A percentile compares a stretch with the other conserved stretches of the same genome.
phyloP scores from a whole-genome alignment of 2,113 vertebrate genomes.

The Limanda limanda region DNA sequence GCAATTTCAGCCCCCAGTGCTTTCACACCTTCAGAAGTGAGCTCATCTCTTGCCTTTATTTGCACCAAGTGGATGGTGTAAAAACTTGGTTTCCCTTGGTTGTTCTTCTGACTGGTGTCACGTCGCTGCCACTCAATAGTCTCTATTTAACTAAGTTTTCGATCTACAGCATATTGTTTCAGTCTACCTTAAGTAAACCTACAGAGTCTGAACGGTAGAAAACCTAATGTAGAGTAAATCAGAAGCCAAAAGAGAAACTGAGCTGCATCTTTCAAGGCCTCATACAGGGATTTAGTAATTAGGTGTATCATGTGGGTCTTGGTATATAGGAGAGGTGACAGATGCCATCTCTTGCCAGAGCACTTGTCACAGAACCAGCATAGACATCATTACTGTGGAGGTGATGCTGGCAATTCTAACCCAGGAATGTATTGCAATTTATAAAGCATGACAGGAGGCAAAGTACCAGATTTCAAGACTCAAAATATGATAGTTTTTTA shows the following conservation, averaged over 20 bases:
- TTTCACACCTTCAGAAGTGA: slow-evolving; percentile 40
- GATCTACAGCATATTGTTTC: neutral
- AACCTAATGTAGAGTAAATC: slow-evolving; percentile 1
- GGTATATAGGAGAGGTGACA: slow-evolving; percentile 36
- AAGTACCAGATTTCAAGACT: neutral
- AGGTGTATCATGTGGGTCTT: slow-evolving; percentile 26
- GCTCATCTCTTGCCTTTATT: slow-evolving; percentile 33
- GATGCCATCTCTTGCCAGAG: slow-evolving; percentile 25
- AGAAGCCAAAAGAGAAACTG: slow-evolving; percentile 8
- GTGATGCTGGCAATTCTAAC: slow-evolving; percentile 9
- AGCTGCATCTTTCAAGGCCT: slow-evolving; percentile 19
- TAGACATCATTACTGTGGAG: slow-evolving; percentile 14
- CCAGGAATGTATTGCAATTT: neutral
- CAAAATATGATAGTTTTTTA: neutral
- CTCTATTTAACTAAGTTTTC: slow-evolving; percentile 3
- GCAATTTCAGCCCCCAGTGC: slow-evolving; percentile 57
- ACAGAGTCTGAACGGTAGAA: neutral
- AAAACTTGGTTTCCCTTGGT: slow-evolving; percentile 23
- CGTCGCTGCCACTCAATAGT: slow-evolving; percentile 12
- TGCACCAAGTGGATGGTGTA: slow-evolving; percentile 38
- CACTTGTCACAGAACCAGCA: slow-evolving; percentile 27
- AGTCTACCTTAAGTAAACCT: neutral
- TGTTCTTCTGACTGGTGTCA: slow-evolving; percentile 4
- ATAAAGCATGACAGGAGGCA: slow-evolving; percentile 5
- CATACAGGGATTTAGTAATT: slow-evolving; percentile 17